Percentiles rank a stretch among this genome's conserved stretches.
Conservation (phyloP, 30 jellyfish, hydroid and myxozoan genomes). For the Pelagia noctiluca region DNA sequence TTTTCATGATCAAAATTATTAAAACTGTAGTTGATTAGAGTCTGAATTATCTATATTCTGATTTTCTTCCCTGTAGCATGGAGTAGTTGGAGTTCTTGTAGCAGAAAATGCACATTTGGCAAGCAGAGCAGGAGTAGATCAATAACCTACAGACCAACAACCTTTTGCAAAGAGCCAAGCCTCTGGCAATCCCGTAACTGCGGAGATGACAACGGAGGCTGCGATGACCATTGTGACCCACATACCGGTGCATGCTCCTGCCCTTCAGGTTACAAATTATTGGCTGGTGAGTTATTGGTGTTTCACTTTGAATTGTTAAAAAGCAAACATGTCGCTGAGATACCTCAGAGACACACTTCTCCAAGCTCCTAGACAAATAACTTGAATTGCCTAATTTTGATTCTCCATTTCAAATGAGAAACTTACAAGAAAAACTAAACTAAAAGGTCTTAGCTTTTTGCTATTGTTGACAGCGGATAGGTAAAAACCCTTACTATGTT, state of each 20-base stretch:
- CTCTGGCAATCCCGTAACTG: constrained; percentile 35
- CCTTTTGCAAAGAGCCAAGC: constrained; percentile 51
- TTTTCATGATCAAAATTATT: too few relatives aligned
- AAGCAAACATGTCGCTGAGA: neutral
- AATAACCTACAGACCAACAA: constrained; percentile 9
- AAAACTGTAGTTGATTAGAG: too few relatives aligned
- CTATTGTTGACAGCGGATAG: too few relatives aligned
- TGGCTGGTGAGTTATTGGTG: constrained; percentile 36
- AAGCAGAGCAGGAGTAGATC: constrained; percentile 25
- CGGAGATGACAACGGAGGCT: constrained; percentile 73
- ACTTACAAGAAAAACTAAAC: too few relatives aligned
- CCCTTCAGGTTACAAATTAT: constrained; percentile 40
- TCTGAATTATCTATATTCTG: too few relatives aligned
- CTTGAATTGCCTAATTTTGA: too few relatives aligned
- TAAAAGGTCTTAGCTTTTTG: too few relatives aligned
- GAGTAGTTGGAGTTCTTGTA: constrained; percentile 56
- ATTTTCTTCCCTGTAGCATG: constrained; percentile 25
- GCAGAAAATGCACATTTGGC: constrained; percentile 18
- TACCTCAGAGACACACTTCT: too few relatives aligned
- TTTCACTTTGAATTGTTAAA: neutral
- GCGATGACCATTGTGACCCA: constrained; percentile 49
- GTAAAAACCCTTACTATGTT: too few relatives aligned
- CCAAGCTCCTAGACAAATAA: too few relatives aligned
- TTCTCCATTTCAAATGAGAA: too few relatives aligned
- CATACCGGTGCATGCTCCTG: constrained; percentile 60